Base-by-base conservation (phyloP, 2,113 vertebrate genomes). In the Hippolais icterina region DNA sequence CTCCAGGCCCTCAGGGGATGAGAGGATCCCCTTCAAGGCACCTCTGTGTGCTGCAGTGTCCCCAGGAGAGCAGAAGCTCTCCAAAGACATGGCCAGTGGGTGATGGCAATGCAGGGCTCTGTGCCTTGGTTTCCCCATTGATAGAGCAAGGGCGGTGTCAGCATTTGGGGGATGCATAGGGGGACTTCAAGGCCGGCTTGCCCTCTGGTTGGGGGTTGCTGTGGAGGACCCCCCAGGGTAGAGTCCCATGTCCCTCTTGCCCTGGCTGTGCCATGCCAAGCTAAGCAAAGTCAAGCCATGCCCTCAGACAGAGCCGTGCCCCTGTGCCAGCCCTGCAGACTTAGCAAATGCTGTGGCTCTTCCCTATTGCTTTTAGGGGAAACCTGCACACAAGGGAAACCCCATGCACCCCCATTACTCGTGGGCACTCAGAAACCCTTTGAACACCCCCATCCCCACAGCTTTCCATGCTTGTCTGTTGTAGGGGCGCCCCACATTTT, bases 341-440 rank as follows among this genome's bases (percentile, higher is more conserved):
- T 16, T 3, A 2, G 10, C 2, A 0, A 19, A 31, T 7, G 11
- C 57, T 2, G 7, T 3, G 3, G 15, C 8, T 33, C 39, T 19
- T 12, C 47, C 13, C 31, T 59, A 25, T 8, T 50, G 44, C 25
- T 47, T 81, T 47, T 29, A 35, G 18, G 35, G 39, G 15, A 65
- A 56, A 64, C 8, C 27, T 9, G 10, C n/a, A 39, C 9, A 28
- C 25, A 8, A 12, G 23, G 10, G 20, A 21, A 46, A 11, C 11
- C 9, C 25, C 1, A 3, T 9, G 21, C 14, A 68, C 2, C 17
- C 11, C 33, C 3, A 1, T 53, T 33, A 18, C 7, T 47, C 65
- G 49, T 37, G 29, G 35, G 21, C 5, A 44, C n/a, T 29, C 24
- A 31, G 44, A 54, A 61, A 65, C 18, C 2, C 24, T 63, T 37